A percentile compares a stretch with the other conserved stretches of the same genome.
phyloP scores from a whole-genome alignment of 2,113 vertebrate species.

The Centropus unirufus region DNA sequence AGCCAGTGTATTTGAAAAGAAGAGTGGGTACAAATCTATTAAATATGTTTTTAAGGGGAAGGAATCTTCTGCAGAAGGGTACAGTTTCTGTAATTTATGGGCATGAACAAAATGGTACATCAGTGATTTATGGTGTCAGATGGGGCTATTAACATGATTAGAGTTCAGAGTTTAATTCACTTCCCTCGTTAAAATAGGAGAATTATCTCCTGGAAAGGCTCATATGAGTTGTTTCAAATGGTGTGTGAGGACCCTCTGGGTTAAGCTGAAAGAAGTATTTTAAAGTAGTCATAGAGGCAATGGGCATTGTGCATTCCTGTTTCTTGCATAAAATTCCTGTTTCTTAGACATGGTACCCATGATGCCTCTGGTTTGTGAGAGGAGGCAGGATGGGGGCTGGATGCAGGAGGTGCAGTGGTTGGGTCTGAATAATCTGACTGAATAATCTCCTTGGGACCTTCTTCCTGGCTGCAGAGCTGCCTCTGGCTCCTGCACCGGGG shows the following conservation, averaged over 20 bases:
- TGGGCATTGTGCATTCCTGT: neutral
- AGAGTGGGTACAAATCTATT: conserved; percentile 12
- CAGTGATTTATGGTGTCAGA: conserved; percentile 40
- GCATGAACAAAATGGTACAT: neutral
- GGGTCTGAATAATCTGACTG: no score
- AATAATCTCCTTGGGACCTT: neutral
- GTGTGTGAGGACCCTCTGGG: neutral
- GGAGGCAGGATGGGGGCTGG: neutral
- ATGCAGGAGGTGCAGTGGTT: neutral
- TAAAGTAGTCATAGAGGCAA: neutral
- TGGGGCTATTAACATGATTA: neutral
- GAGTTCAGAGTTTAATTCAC: conserved; percentile 50
- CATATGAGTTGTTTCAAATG: neutral
- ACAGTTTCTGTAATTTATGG: conserved; percentile 7
- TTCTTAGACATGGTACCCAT: neutral
- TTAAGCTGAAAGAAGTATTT: neutral
- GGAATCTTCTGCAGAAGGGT: neutral
- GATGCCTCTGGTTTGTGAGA: neutral
- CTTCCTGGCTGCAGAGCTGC: no score
- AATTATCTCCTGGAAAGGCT: neutral
- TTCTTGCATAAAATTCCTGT: neutral
- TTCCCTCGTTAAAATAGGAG: conserved; percentile 20
- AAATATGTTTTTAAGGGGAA: conserved; percentile 26
- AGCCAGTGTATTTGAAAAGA: conserved; percentile 1
- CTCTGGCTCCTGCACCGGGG: neutral